These are phyloP conservation scores for Ecliptopera silaceata DNA, from an alignment of 2,888 invertebrate genomes.

Conservation along the genomic window DNA sequence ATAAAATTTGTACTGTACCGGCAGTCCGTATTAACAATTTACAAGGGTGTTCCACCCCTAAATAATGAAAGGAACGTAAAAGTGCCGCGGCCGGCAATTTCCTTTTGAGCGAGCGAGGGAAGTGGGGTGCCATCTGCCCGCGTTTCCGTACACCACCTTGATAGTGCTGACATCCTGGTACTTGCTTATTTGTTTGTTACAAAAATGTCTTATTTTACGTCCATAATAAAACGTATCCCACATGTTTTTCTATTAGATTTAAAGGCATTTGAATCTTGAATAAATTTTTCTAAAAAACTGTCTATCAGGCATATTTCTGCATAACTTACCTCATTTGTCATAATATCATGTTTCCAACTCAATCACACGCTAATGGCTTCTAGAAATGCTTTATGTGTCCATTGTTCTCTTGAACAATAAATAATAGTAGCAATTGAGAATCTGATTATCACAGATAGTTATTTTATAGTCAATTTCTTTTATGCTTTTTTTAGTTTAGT, in stretches of 20 bases:
- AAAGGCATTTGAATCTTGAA: no score
- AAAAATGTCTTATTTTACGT: constrained; percentile 1
- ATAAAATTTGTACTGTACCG: constrained; percentile 37
- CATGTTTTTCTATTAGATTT: no score
- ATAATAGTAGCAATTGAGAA: constrained; percentile 42
- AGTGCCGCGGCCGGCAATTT: constrained; percentile 60
- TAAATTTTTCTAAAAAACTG: no score
- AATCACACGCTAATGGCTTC: constrained; percentile 69
- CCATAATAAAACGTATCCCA: neutral
- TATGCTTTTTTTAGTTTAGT: constrained; percentile 3
- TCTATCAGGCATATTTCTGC: no score
- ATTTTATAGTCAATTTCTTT: constrained; percentile 11
- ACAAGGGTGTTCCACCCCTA: constrained; percentile 67
- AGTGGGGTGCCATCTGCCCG: constrained; percentile 52
- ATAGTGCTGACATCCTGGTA: constrained; percentile 50
- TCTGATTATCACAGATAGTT: neutral
- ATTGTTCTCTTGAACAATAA: constrained; percentile 71
- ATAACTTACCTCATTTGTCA: constrained; percentile 47
- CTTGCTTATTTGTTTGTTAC: constrained; percentile 7
- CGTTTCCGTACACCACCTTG: constrained; percentile 40
- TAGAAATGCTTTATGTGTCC: constrained; percentile 75
- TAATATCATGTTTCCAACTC: constrained; percentile 40
- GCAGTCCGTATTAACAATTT: constrained; percentile 53
- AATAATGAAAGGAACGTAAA: constrained; percentile 60
- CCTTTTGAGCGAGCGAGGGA: constrained; percentile 45